Evolutionary conservation across 2,113 vertebrate genomes (phyloP), one percentile per base, ranked within the genome.

Genomic region (Mirounga angustirostris): DNA sequence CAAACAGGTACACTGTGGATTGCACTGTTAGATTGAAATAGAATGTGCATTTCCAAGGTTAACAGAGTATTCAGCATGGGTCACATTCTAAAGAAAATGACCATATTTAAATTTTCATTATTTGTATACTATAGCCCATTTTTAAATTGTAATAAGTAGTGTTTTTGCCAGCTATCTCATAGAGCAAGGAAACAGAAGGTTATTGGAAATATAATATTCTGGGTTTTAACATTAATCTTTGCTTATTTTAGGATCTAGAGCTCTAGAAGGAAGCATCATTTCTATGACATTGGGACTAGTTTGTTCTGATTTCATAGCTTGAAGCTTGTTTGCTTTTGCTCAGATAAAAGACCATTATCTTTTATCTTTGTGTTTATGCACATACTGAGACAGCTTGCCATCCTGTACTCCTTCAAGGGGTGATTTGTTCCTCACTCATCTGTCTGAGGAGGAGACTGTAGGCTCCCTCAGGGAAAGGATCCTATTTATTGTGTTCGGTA

Each of bases 161-260:
- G n/a, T 56, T 65, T 82, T 93, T 67, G 18, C 56, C 9, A 85
- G 58, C 40, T 71, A 59, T 16, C 22, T 84, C 24, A 80, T 36
- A 67, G n/a, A 88, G 15, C 54, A 88, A 85, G 52, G 36, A 40
- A 96, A 16, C 19, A 12, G 24, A 54, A 28, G 50, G 4, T 52
- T 74, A 79, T n/a, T 50, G 28, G 28, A 95, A 69, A 78, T 50
- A 89, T 0, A 19, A 14, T 67, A 78, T 59, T 84, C 52, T 93
- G 21, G 26, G 19, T 54, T 94, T 95, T 88, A 95, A 89, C 13
- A 40, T 81, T 85, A 61, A 85, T 61, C 24, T 73, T 85, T 83
- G 21, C 26, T 92, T 80, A 52, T 94, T 89, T 94, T 84, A 88
- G n/a, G 30, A 73, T 93, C 18, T 80, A 58, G 19, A 40, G 2